Evolutionary conservation across 2,797 vertebrate genomes (phyloP).

Genomic region (Sitta carolinensis): DNA sequence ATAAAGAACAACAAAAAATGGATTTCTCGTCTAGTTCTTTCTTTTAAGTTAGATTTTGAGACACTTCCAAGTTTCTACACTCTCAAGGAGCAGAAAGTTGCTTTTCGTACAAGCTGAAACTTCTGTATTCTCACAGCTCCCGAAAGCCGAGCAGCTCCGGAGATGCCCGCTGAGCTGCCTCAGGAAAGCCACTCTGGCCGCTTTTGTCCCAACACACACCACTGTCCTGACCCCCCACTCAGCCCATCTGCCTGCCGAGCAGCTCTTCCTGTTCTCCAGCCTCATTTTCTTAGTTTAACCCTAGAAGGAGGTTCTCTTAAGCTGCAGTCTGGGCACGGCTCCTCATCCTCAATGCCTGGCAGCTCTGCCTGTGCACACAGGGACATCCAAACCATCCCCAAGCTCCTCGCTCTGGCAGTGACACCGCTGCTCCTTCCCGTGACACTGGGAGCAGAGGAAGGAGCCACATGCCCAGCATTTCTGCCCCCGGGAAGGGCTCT

Average conservation of each 20-base stretch:
- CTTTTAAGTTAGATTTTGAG: background rate
- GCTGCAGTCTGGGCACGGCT: background rate
- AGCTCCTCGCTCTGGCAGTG: background rate
- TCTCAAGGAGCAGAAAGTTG: background rate
- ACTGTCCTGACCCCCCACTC: rapidly evolving
- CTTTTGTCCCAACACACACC: background rate
- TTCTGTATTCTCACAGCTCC: rapidly evolving
- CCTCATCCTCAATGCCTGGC: background rate
- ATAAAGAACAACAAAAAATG: background rate
- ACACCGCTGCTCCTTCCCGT: background rate
- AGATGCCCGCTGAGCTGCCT: background rate
- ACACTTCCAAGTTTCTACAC: background rate
- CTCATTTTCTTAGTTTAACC: background rate
- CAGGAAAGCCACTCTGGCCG: rapidly evolving
- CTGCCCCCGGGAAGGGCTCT: rapidly evolving
- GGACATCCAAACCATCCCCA: background rate
- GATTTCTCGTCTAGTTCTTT: background rate
- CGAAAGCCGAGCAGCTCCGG: rapidly evolving
- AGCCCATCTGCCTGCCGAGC: background rate
- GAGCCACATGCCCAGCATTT: background rate
- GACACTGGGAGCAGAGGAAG: rapidly evolving
- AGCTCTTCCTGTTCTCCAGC: background rate
- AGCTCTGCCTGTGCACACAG: rapidly evolving
- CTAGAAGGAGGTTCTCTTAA: background rate
- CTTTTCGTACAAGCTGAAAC: background rate